Evolutionary conservation across 2,113 vertebrate species (phyloP), one percentile per base, ranked within the genome.

Genomic region (Ageneiosus marmoratus): DNA sequence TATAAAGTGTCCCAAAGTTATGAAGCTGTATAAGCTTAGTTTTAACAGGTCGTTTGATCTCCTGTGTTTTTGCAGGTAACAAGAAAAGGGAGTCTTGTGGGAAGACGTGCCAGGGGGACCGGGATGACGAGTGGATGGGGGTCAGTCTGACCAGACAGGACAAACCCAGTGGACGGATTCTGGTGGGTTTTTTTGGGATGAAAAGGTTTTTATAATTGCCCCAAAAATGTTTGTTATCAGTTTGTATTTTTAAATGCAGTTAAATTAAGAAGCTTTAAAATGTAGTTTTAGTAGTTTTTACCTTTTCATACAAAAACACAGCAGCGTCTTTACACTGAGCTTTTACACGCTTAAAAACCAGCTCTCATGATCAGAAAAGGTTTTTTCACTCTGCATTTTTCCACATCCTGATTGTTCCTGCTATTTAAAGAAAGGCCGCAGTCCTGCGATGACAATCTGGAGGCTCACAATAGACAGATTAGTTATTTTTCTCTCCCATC

Each of bases 81-180:
- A 94, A 88, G 88, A 93, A 85, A 46, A 95, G 95, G 24, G 89
- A 87, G 22, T 87, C 93, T 10, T 99, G 98, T 78, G 98, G 98
- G 74, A 99, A 99, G 94, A 99, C 98, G 0, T 99, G 98, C 89
- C 95, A 93, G 88, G 98, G 95, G 80, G 96, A 99, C 91, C 90
- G 97, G 79, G 94, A 97, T 20, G 92, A 99, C 2, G 97, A 99
- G 91, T 99, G 98, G 98, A 99, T 99, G 97, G 98, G 98, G 0
- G 97, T 99, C 88, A 99, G 96, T 88, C 90, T 99, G 89, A 96
- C 98, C 50, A 95, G 98, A 51, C 98, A 99, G 93, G 91, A 96
- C 20, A 94, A 86, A 85, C 90, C 93, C 56, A 91, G 93, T 15
- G 98, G 98, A 88, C 95, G 91, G 20, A 93, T 99, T 84, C 89